Evolutionary conservation across 2,797 vertebrate species (phyloP).

Genomic region (Steatocranus sp.): DNA sequence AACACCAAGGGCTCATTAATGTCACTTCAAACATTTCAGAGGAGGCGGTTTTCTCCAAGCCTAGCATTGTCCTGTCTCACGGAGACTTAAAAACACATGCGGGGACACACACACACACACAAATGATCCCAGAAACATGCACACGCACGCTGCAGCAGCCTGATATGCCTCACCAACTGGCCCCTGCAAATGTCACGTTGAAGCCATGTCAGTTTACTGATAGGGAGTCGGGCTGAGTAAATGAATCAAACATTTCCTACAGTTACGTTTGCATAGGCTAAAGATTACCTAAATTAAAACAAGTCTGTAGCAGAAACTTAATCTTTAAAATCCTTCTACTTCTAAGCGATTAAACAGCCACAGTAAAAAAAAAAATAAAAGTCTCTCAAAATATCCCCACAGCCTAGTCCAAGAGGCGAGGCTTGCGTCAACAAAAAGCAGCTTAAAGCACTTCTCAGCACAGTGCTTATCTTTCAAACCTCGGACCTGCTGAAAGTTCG

Average conservation of each 20-base stretch:
- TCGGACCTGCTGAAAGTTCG: constrained; percentile 17
- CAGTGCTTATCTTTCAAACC: constrained; percentile 28
- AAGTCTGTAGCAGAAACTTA: constrained; percentile 29
- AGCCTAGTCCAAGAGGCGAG: constrained; percentile 24
- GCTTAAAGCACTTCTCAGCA: constrained; percentile 38
- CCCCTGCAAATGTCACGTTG: constrained; percentile 65
- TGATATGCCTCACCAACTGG: constrained; percentile 60
- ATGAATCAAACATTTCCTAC: constrained; percentile 40
- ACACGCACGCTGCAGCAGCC: constrained; percentile 24
- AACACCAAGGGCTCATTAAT: constrained; percentile 61
- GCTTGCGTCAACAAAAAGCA: constrained; percentile 52
- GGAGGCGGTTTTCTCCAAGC: constrained; percentile 6
- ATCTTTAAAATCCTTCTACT: constrained; percentile 53
- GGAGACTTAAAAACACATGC: constrained; percentile 11
- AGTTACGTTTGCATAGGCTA: constrained; percentile 29
- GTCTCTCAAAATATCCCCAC: constrained; percentile 28
- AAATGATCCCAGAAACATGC: not conserved
- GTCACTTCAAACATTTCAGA: constrained; percentile 52
- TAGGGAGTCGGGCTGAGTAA: constrained; percentile 32
- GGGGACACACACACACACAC: not conserved
- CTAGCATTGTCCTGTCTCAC: constrained; percentile 13
- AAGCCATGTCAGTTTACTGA: constrained; percentile 48
- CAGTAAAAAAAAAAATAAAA: constrained; percentile 5
- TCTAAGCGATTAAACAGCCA: constrained; percentile 25
- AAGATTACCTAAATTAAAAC: constrained; percentile 58